Evolutionary conservation across 1,140 invertebrate species (phyloP), one percentile per base, ranked within the genome.

Genomic region (Ostrea denselamellosa): DNA sequence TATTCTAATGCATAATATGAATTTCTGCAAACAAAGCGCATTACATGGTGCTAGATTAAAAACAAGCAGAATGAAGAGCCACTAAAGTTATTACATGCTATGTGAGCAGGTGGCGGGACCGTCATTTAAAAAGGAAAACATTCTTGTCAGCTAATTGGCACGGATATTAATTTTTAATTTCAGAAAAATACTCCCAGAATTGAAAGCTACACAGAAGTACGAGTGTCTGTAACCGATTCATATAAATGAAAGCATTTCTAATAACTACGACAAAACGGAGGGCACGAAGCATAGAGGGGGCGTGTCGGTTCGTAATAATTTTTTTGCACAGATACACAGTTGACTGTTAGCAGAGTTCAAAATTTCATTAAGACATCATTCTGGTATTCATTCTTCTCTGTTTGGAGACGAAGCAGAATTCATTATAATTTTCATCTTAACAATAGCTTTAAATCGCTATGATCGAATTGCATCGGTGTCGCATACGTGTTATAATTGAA

Each of bases 291-390:
- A 7, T 25, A 77, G 68, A 44, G 68, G 68, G 68, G 68, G 68
- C 68, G 68, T 77, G 68, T 22, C 25, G 10, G 22, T 34, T 22
- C 25, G 25, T 34, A 34, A 77, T 77, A 77, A 28, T 77, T 77
- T 25, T 77, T 77, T 77, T 62, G 17, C 68, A 28, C 68, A 77
- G 68, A 77, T 77, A 77, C 68, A 34, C 68, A 28, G 68, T 77
- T 34, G 28, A 77, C 68, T 77, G 28, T 77, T 44, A 77, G 25
- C 25, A 77, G 28, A 77, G 25, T 77, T 77, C 68, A 77, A 77
- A 77, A 44, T 77, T 77, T 77, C 68, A 77, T 77, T 77, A 77
- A 77, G 68, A 77, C 68, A 77, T 77, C 68, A 77, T 77, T 77
- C 28, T 28, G 68, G 68, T 77, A 77, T 77, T 77, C 68, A 77